Evolutionary conservation across 1,140 invertebrate species (phyloP), one percentile per base, ranked within the genome.

Genomic region (Drosophila sp.): DNA sequence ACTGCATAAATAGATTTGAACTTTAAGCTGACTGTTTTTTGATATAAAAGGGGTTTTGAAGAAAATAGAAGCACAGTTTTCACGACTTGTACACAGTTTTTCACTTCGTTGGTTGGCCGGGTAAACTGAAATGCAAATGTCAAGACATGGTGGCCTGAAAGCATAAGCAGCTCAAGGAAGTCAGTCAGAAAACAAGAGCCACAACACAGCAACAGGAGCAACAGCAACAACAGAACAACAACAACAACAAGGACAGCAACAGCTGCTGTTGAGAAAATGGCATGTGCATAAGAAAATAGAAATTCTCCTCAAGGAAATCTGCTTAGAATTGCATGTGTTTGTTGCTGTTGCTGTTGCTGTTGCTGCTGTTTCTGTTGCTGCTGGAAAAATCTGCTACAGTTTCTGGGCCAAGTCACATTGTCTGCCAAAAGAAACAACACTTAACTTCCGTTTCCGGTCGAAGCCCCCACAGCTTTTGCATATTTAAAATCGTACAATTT

Each of bases 381-480:
- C 45, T 54, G 21, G 58, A 14, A 61, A 61, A 61, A 72, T 72
- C 75, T 76, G 41, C 25, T 29, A 70, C 43, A 56, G 48, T 51
- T 45, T 46, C 46, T 69, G 71, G 56, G 71, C 70, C 65, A 73
- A 73, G 71, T 69, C 57, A 69, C 57, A 69, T 62, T 74, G 65
- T 74, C 58, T 63, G 59, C 45, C 3, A 27, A 48, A 38, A 61
- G 34, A 69, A 70, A 74, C 66, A 86, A 70, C 78, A 78, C 59
- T 82, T 70, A 78, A 82, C 82, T 86, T 86, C 83, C 82, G 82
- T 57, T 87, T 86, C 83, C 82, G 82, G 38, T 74, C 34, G 29
- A 45, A 18, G 14, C 25, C 63, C 41, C 7, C 32, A 34, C 56
- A 36, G 34, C 58, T 34, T 51, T 54, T 74, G 74, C 64, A 86